Evolutionary conservation across 2,888 invertebrate species (phyloP).

Genomic region (Philereme vetulata): DNA sequence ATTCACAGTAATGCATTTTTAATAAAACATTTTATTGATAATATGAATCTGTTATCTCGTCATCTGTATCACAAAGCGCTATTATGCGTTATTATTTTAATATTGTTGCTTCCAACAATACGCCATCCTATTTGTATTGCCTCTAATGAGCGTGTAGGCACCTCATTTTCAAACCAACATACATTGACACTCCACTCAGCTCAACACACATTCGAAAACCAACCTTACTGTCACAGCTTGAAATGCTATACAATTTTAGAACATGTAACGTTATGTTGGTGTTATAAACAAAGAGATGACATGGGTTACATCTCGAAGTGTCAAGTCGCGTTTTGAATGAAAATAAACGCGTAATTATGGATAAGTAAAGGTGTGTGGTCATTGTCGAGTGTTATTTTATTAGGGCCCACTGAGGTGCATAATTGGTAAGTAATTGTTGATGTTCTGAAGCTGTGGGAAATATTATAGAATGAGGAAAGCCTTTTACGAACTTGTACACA

Average conservation of each 20-base stretch:
- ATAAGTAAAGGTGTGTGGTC: constrained; percentile 63
- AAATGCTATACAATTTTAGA: constrained; percentile 20
- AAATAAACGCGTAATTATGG: constrained; percentile 77
- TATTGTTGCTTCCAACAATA: constrained; percentile 75
- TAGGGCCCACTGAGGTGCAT: constrained; percentile 50
- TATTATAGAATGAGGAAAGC: not conserved
- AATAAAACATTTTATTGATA: constrained; percentile 19
- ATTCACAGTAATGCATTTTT: constrained; percentile 13
- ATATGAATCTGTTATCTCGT: constrained; percentile 22
- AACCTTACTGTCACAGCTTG: constrained; percentile 37
- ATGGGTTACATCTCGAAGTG: constrained; percentile 74
- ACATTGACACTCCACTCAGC: constrained; percentile 22
- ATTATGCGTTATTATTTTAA: constrained; percentile 80
- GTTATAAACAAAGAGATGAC: constrained; percentile 65
- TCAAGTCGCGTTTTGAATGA: constrained; percentile 72
- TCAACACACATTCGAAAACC: constrained; percentile 34
- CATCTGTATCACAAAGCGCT: constrained; percentile 58
- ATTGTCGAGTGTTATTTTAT: constrained; percentile 60
- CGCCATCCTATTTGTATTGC: constrained; percentile 66
- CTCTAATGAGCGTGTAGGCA: constrained; percentile 81
- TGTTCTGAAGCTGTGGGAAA: constrained; percentile 7
- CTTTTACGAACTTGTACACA: too few relatives aligned
- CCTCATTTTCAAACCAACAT: constrained; percentile 55
- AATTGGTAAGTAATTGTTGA: constrained; percentile 35
- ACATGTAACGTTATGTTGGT: constrained; percentile 43